Base-by-base conservation (phyloP, 2,113 vertebrate species). In the Bettongia penicillata region DNA sequence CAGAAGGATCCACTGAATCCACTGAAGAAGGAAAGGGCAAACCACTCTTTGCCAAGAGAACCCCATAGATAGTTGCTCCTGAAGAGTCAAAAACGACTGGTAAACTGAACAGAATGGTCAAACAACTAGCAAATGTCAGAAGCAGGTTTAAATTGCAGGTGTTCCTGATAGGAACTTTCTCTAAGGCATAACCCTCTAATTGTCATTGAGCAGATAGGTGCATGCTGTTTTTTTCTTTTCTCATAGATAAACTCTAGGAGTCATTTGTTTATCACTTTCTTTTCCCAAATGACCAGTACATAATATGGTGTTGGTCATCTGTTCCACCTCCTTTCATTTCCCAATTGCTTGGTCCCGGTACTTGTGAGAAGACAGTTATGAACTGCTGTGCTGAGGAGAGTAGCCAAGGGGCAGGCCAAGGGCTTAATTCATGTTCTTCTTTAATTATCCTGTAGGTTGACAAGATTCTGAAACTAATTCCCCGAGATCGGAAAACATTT, bases 401-500 rank as follows among this genome's bases (percentile, higher is more conserved):
- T 91, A 93, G 24, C 8, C 22, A 49, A 0, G 55, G 4, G 91
- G 43, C 47, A 12, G 3, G 52, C 26, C 92, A 28, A 89, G 6
- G 37, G 47, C 91, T 51, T 37, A 0, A 23, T 95, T 97, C 95
- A 3, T 0, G 0, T 94, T 96, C 93, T 90, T 94, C 93, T 94
- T 8, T 49, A 1, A 94, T 98, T 91, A 94, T 94, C 55, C 93
- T 91, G 24, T 97, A 99, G 99, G 99, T 99, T 96, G 99, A 99
- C 98, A 99, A 99, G 98, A 99, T 99, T 96, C 91, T 99, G 92
- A 99, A 99, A 98, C 99, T 99, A 97, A 99, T 99, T 98, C 99
- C 99, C 55, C 98, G 99, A 98, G 99, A 99, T 28, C 99, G 99
- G 95, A 99, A 98, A 51, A 99, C 99, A 0, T 99, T 99, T 93